Conservation (phyloP, 2,797 vertebrate species). For the Scolopax rusticola region DNA sequence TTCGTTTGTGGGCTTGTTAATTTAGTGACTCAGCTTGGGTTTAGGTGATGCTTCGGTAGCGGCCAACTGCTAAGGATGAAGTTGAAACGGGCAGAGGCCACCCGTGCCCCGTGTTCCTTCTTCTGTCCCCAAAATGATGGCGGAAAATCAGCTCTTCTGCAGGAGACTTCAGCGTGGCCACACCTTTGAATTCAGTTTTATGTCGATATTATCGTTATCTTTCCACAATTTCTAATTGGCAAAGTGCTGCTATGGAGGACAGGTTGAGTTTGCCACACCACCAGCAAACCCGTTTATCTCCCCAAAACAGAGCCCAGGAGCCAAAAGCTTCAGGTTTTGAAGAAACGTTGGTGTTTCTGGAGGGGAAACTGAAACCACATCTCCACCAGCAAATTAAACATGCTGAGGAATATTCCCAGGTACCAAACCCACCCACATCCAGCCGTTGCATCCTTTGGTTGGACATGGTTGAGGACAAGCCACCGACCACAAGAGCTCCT, state of each 20-base stretch:
- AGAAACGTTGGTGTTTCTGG: background rate
- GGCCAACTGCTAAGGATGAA: background rate
- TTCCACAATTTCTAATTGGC: background rate
- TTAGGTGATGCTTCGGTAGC: fast-evolving
- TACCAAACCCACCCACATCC: background rate
- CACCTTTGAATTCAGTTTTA: background rate
- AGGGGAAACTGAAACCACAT: background rate
- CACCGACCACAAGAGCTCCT: fast-evolving
- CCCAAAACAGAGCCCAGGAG: background rate
- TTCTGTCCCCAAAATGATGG: background rate
- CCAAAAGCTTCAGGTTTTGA: background rate
- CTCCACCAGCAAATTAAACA: background rate
- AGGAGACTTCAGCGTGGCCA: background rate
- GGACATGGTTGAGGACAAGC: fast-evolving
- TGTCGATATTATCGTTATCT: fast-evolving
- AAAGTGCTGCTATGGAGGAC: background rate
- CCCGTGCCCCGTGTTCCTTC: fast-evolving
- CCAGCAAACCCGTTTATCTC: background rate
- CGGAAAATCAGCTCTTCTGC: background rate
- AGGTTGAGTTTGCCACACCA: background rate
- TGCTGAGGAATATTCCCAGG: fast-evolving
- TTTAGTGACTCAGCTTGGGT: background rate
- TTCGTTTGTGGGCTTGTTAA: background rate
- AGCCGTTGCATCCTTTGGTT: background rate
- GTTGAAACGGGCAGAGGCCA: background rate